A percentile compares a stretch with the other conserved stretches of the same genome.
Evolutionary conservation across 2,888 invertebrate species (phyloP).

Genomic region (Acanthacorydalis orientalis): DNA sequence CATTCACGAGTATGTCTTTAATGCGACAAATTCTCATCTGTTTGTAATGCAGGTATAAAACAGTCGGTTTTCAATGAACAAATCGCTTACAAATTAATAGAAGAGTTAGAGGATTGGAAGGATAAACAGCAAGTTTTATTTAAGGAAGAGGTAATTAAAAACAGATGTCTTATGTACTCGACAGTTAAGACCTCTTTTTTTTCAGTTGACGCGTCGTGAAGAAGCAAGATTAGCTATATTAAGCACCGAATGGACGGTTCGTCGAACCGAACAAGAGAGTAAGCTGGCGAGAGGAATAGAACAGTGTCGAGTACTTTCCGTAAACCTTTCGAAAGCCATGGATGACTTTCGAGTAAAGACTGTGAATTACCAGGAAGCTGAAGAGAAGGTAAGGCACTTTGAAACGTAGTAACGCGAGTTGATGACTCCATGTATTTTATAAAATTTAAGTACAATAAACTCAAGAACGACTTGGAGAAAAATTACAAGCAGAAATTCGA

Average conservation of each 20-base stretch:
- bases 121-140: slow-evolving; percentile 46
- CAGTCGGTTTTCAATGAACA: slow-evolving; percentile 21
- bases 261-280: slow-evolving; percentile 34
- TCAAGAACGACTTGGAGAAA: slow-evolving; percentile 40
- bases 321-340: slow-evolving; percentile 40
- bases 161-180: slow-evolving; percentile 6
- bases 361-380: slow-evolving; percentile 29
- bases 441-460: slow-evolving; percentile 25
- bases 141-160: slow-evolving; percentile 32
- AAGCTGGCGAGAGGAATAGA: slow-evolving; percentile 39
- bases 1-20: too few species aligned
- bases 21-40: not conserved
- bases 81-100: slow-evolving; percentile 36
- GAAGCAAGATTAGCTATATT: slow-evolving; percentile 24
- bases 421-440: not conserved
- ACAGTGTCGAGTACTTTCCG: slow-evolving; percentile 40
- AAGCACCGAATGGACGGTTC: slow-evolving; percentile 38
- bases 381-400: slow-evolving; percentile 1
- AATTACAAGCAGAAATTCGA: slow-evolving; percentile 38
- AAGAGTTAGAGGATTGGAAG: slow-evolving; percentile 60
- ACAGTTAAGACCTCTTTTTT: not conserved
- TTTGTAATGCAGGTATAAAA: slow-evolving; percentile 11
- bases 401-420: not conserved
- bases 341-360: slow-evolving; percentile 35
- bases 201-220: slow-evolving; percentile 4